These are phyloP conservation scores for Irena cyanogastra DNA, from an alignment of 2,113 vertebrate species.

Conservation along the genomic window DNA sequence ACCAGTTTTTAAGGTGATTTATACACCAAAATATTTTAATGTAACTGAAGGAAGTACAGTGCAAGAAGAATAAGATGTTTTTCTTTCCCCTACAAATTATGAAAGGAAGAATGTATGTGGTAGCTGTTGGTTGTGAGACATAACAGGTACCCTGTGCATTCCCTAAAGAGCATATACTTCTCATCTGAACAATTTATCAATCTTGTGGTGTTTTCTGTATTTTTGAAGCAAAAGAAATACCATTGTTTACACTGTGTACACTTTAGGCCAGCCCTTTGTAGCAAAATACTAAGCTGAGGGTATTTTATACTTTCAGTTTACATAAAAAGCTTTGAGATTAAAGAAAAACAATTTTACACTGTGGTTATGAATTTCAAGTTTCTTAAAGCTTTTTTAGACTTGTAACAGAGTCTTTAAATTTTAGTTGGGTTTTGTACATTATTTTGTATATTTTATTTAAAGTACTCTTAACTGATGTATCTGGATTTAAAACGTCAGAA, in stretches of 20 bases:
- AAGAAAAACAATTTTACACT: slow-evolving; percentile 80
- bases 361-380: slow-evolving; percentile 81
- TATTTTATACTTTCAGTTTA: slow-evolving; percentile 79
- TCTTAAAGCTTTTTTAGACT: slow-evolving; percentile 83
- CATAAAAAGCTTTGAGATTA: slow-evolving; percentile 80
- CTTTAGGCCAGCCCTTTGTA: slow-evolving; percentile 80
- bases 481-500: slow-evolving; percentile 74
- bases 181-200: slow-evolving; percentile 66
- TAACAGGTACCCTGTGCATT: slow-evolving; percentile 65
- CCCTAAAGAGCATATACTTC: slow-evolving; percentile 52
- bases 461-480: slow-evolving; percentile 73
- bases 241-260: slow-evolving; percentile 80
- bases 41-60: slow-evolving; percentile 54
- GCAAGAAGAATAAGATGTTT: background rate
- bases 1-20: slow-evolving; percentile 18
- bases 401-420: slow-evolving; percentile 82
- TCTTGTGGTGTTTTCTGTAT: slow-evolving; percentile 74
- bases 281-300: slow-evolving; percentile 76
- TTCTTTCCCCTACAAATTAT: slow-evolving; percentile 12
- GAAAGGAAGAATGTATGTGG: slow-evolving; percentile 36
- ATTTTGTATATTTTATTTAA: slow-evolving; percentile 85
- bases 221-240: slow-evolving; percentile 77
- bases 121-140: slow-evolving; percentile 40
- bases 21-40: slow-evolving; percentile 56
- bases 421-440: slow-evolving; percentile 80